phyloP scores from a whole-genome alignment of 92 coral and sea anemone genomes.

The Paramuricea clavata region DNA sequence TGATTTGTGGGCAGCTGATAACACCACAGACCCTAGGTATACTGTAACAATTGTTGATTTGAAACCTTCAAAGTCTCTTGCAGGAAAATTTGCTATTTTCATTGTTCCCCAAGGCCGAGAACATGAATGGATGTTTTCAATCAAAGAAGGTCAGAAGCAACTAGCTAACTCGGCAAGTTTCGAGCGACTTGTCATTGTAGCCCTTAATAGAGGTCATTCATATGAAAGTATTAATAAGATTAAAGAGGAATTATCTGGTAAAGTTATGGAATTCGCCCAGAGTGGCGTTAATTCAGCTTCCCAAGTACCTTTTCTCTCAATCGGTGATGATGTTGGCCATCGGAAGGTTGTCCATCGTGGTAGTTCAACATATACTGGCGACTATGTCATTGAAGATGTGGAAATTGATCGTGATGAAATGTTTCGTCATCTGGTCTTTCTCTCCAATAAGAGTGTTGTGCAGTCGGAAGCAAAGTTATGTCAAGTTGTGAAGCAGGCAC shows the following conservation, averaged over 20 bases:
- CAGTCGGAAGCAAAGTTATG: conserved; percentile 90
- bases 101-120: conserved; percentile 98
- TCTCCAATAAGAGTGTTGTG: conserved; percentile 75
- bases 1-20: conserved; percentile 75
- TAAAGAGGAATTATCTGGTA: conserved; percentile 87
- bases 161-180: conserved; percentile 79
- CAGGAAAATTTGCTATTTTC: conserved; percentile 91
- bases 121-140: conserved; percentile 85
- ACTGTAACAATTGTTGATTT: conserved; percentile 77
- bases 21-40: conserved; percentile 73
- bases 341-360: conserved; percentile 82
- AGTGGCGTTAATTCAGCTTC: conserved; percentile 69
- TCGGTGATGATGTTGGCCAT: conserved; percentile 91
- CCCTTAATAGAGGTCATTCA: conserved; percentile 80
- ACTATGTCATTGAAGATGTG: conserved; percentile 89
- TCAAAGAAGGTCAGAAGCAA: conserved; percentile 78
- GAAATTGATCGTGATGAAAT: conserved; percentile 74
- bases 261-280: conserved; percentile 94
- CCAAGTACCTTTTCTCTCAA: conserved; percentile 87
- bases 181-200: conserved; percentile 84
- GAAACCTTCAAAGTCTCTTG: conserved; percentile 54
- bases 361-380: conserved; percentile 72
- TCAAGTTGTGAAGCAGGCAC: neutral
- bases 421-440: conserved; percentile 83
- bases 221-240: conserved; percentile 77